Percentiles rank a stretch among this genome's conserved stretches.
Evolutionary conservation across 2,113 vertebrate species (phyloP).

Genomic region (Amazona vittata): DNA sequence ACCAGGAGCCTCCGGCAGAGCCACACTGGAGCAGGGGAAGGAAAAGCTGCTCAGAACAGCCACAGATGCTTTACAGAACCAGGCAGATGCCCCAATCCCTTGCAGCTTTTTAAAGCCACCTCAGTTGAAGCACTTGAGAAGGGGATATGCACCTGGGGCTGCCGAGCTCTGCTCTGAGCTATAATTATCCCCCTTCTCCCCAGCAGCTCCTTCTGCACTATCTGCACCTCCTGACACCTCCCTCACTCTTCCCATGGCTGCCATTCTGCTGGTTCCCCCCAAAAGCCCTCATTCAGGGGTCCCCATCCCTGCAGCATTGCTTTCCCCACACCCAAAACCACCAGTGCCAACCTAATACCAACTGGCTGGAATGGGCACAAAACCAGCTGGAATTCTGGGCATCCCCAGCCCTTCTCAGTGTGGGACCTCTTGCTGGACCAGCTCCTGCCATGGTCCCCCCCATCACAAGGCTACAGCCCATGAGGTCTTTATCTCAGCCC

Average conservation of each 20-base stretch:
- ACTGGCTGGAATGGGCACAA: background rate
- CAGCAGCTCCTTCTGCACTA: background rate
- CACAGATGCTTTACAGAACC: background rate
- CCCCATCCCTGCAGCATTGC: rapidly evolving
- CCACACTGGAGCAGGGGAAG: background rate
- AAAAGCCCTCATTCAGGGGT: rapidly evolving
- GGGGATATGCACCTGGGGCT: background rate
- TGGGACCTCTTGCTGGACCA: rapidly evolving
- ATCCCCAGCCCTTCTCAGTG: rapidly evolving
- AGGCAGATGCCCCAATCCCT: background rate
- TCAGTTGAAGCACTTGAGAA: rapidly evolving
- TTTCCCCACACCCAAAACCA: background rate
- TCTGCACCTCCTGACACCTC: background rate
- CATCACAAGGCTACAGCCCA: background rate
- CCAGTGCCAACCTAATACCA: background rate
- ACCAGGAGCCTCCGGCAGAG: background rate
- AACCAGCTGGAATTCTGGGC: background rate
- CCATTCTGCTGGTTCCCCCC: background rate
- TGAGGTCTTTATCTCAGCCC: rapidly evolving
- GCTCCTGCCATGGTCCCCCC: background rate
- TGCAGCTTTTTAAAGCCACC: background rate
- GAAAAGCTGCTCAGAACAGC: background rate
- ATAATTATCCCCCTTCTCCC: background rate
- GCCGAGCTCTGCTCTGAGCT: background rate
- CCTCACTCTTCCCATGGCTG: rapidly evolving